Evolutionary conservation across 2,888 invertebrate genomes (phyloP).

Genomic region (Orchestes rusci): DNA sequence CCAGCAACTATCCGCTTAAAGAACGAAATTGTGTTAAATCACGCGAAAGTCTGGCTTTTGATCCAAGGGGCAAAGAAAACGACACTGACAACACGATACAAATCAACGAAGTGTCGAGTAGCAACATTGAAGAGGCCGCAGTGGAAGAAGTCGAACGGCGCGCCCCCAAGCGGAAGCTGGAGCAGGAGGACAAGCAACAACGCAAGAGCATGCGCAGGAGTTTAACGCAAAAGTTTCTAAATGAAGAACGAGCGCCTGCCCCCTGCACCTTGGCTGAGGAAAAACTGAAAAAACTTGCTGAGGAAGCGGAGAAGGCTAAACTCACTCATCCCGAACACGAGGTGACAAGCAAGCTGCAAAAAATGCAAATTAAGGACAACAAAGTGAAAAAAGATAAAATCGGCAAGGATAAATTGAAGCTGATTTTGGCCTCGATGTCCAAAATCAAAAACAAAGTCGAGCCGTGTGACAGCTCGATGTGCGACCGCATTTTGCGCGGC

Average conservation of each 20-base stretch:
- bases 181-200: constrained; percentile 21
- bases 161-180: constrained; percentile 21
- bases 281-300: constrained; percentile 29
- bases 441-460: background rate
- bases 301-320: constrained; percentile 33
- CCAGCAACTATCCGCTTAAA: constrained; percentile 32
- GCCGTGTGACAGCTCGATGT: background rate
- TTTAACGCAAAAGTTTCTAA: constrained; percentile 31
- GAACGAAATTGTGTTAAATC: constrained; percentile 35
- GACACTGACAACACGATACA: constrained; percentile 48
- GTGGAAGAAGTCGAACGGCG: constrained; percentile 9
- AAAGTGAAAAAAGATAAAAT: background rate
- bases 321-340: too few species aligned
- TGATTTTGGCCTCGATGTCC: background rate
- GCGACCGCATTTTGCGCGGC: too few species aligned
- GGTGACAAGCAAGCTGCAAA: too few species aligned
- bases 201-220: constrained; percentile 35
- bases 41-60: constrained; percentile 38
- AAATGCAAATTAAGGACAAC: background rate
- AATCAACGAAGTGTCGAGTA: constrained; percentile 62
- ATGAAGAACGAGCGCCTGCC: constrained; percentile 20
- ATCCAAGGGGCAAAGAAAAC: constrained; percentile 32
- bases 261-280: constrained; percentile 28
- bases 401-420: background rate
- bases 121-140: constrained; percentile 44